Evolutionary conservation across 1,140 invertebrate species (phyloP).

Genomic region (Psix sp.): DNA sequence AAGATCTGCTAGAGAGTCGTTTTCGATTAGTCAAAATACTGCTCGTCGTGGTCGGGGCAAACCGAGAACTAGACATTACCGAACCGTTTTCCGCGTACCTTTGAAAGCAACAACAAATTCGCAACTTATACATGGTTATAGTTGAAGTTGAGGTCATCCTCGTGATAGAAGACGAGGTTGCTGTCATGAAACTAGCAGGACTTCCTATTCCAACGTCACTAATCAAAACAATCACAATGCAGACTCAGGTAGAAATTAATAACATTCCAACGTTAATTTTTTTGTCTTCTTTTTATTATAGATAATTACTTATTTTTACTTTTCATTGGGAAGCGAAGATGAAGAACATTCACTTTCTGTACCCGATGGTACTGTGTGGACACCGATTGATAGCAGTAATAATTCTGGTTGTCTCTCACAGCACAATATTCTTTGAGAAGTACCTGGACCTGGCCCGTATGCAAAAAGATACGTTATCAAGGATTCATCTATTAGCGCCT

Average conservation of each 20-base stretch:
- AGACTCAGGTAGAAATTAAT: slow-evolving; percentile 2
- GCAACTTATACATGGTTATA: background rate
- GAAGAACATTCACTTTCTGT: background rate
- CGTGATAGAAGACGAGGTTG: background rate
- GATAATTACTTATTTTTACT: slow-evolving; percentile 2
- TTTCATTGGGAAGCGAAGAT: background rate
- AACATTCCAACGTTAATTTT: background rate
- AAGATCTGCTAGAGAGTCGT: slow-evolving; percentile 4
- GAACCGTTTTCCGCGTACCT: background rate
- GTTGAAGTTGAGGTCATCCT: background rate
- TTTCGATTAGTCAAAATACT: background rate
- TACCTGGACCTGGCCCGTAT: background rate
- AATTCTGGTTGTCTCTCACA: background rate
- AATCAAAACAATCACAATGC: background rate
- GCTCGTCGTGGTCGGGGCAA: slow-evolving; percentile 4
- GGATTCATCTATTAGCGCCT: background rate
- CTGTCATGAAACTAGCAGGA: too few species aligned
- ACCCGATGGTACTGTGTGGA: slow-evolving; percentile 1
- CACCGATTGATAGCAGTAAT: background rate
- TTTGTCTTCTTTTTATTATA: background rate
- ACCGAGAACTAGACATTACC: background rate
- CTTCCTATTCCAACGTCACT: too few species aligned
- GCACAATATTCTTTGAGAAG: slow-evolving; percentile 5
- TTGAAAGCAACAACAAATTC: background rate
- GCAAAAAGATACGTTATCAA: slow-evolving; percentile 2